Base-by-base conservation (phyloP, 2,888 invertebrate genomes). In the Ormyrus thymus region DNA sequence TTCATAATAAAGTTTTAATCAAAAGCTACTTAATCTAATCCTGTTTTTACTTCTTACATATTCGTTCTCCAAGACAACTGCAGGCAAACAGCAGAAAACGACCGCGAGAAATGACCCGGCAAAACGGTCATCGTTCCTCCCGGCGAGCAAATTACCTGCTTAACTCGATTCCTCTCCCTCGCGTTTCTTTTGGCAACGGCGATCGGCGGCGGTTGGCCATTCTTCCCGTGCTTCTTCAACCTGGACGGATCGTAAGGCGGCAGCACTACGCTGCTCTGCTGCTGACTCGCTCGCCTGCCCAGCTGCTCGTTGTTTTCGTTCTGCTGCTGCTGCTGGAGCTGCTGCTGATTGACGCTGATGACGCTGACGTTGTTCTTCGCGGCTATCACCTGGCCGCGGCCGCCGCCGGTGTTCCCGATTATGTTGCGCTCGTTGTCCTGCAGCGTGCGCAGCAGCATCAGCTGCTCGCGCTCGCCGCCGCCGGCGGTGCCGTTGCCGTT, bases 171-270 rank as follows among this genome's bases (percentile, higher is more conserved):
- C 29, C 98, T 92, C 92, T 98, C 98, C 72, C 98, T 93, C 81
- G 97, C 97, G 91, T 98, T 98, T 86, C 98, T 92, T 62, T 97
- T 92, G 0, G 97, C 97, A 7, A 97, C 97, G 0, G 97, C 95
- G 43, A 95, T 93, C 0, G 95, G 96, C 69, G 94, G 94, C 4
- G 95, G 94, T 78, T 94, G 90, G 7, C 91, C 91, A 78, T 91
- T 90, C 75, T 89, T 90, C 5, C 89, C 90, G 75, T 90, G 90
- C 46, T 90, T 90, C 75, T 90, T 90, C 15, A 90, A 69, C 86
- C 89, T 83, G 89, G 92, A 84, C 86, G 92, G 85, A 85, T 91
- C 87, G 86, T 91, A 87, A 83, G 93, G 89, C 86, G 92, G 88
- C 77, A 90, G 78, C 9, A 86, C 84, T 84, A 72, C 85, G 76